These are phyloP conservation scores for Solenopsis invicta DNA, from an alignment of 1,140 invertebrate genomes.

Conservation along the genomic window DNA sequence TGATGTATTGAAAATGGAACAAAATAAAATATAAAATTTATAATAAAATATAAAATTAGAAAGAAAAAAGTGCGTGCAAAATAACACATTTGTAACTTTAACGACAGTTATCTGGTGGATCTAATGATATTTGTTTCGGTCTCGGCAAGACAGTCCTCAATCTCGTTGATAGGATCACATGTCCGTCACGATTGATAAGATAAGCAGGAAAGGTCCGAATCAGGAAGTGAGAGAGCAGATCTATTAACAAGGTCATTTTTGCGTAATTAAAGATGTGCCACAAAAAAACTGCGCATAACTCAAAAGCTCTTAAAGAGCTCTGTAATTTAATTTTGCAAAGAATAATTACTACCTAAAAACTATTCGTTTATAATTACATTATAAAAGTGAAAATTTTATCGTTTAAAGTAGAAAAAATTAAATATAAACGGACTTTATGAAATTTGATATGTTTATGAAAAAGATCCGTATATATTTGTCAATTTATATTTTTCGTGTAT, in stretches of 20 bases:
- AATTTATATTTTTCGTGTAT: background rate
- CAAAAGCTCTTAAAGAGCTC: background rate
- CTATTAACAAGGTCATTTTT: background rate
- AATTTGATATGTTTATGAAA: background rate
- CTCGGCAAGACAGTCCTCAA: constrained; percentile 57
- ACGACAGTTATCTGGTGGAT: constrained; percentile 51
- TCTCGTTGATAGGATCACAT: constrained; percentile 57
- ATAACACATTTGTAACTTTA: constrained; percentile 15
- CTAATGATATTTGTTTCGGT: constrained; percentile 23
- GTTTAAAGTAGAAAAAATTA: background rate
- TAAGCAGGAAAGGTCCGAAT: constrained; percentile 34
- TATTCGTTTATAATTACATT: background rate
- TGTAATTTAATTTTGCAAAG: background rate
- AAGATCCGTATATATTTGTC: background rate
- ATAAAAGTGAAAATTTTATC: background rate
- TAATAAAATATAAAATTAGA: background rate
- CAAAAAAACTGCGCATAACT: background rate
- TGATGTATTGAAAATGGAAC: background rate
- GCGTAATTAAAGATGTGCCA: constrained; percentile 44
- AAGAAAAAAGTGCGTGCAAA: background rate
- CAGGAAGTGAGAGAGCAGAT: constrained; percentile 33
- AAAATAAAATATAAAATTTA: background rate
- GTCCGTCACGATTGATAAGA: constrained; percentile 68
- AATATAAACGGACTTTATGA: background rate
- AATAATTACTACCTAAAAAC: background rate